phyloP scores from a whole-genome alignment of 53 echinoderm and acorn worm genomes.

The Pentamera pediparva region DNA sequence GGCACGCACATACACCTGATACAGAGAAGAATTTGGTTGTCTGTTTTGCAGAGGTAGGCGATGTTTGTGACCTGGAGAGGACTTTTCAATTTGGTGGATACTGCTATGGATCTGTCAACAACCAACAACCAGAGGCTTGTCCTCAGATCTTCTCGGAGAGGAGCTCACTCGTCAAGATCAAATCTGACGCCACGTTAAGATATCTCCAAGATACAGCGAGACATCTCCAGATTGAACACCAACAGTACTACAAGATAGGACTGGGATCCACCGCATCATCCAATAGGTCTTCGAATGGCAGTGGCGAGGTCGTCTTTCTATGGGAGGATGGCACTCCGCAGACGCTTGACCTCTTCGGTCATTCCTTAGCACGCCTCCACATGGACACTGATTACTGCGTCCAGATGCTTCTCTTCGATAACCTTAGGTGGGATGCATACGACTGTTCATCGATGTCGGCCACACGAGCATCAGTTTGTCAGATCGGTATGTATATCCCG shows the following conservation, averaged over 20 bases:
- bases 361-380: not conserved
- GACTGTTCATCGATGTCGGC: not conserved
- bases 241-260: slow-evolving; percentile 16
- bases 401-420: not conserved
- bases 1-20: too few species aligned
- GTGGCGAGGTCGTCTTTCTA: slow-evolving; percentile 1
- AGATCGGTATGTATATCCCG: slow-evolving; percentile 8
- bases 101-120: slow-evolving; percentile 58
- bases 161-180: slow-evolving; percentile 43
- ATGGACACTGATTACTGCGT: slow-evolving; percentile 1
- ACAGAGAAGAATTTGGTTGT: too few species aligned
- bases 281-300: not conserved
- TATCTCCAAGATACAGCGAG: not conserved
- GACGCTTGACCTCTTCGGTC: not conserved
- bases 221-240: not conserved
- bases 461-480: slow-evolving; percentile 23
- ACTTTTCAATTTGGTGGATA: slow-evolving; percentile 29
- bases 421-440: slow-evolving; percentile 9
- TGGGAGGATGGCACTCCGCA: slow-evolving; percentile 71
- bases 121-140: slow-evolving; percentile 37
- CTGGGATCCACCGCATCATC: not conserved
- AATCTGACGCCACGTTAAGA: not conserved
- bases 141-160: slow-evolving; percentile 53
- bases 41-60: slow-evolving; percentile 52
- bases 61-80: slow-evolving; percentile 43